Base-by-base conservation (phyloP, 2,888 invertebrate genomes). In the Willowsia nigromaculata region DNA sequence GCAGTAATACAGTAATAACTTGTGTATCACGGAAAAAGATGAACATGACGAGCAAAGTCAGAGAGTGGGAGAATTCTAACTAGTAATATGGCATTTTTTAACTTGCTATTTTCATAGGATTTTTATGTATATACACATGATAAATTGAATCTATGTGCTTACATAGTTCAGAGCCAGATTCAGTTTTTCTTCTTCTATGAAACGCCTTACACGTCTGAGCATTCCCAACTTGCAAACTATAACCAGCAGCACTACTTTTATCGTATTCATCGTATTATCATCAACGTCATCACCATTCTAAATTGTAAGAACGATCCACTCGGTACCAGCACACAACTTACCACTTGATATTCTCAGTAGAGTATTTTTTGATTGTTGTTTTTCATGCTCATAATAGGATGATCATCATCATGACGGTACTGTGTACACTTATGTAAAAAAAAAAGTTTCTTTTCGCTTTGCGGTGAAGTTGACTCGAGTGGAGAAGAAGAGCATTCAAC, bases 401-500 rank as follows among this genome's bases (percentile, higher is more conserved):
- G 5, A 74, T 25, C 22, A 7, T 43, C 0, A 22, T 22, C 40
- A 22, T 25, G 27, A 27, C 30, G 27, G 27, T 59, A 25, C 30
- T 65, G 5, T 62, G 22, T 22, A n/a, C 43, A 22, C 37, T 25
- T 74, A 5, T 22, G 22, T 62, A 27, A 18, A 40, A 7, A 15
- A 22, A 65, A 65, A 37, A 0, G 68, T 22, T 18, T 6, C 43
- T 74, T 43, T 25, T 68, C 22, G 18, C 40, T 68, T 40, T 18
- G 68, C 33, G 33, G 30, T 65, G n/a, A 33, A 65, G 33, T 65
- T 56, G 56, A 56, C 56, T 56, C 37, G 18, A 65, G 65, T 65
- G 65, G 65, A 65, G 71, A 74, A 68, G 37, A 68, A 84, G 84
- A 84, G 84, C 84, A 84, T 53, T 84, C 84, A 84, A 84, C 82